Evolutionary conservation across 2,888 invertebrate genomes (phyloP).

Genomic region (Ramazzottius varieornatus): DNA sequence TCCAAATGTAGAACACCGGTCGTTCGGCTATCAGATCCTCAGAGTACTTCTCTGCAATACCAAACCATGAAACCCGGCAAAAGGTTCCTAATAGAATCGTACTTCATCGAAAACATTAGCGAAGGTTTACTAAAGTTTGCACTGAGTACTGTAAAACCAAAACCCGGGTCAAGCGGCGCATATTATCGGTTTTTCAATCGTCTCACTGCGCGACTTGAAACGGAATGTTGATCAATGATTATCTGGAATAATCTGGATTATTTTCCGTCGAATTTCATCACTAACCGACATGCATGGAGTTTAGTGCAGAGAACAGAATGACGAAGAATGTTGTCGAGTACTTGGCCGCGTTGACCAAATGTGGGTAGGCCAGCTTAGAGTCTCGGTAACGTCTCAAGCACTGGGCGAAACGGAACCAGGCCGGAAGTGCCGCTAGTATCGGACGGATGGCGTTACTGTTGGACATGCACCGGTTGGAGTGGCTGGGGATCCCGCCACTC

Average conservation of each 20-base stretch:
- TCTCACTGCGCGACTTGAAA: too few relatives aligned
- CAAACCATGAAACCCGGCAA: too few relatives aligned
- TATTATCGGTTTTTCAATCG: too few relatives aligned
- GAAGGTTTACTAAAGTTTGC: too few relatives aligned
- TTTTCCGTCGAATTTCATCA: not conserved
- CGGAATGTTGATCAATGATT: too few relatives aligned
- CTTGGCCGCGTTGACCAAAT: slow-evolving; percentile 88
- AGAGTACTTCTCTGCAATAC: not conserved
- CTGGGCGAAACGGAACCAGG: slow-evolving; percentile 92
- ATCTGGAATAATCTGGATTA: too few relatives aligned
- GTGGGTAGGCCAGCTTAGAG: slow-evolving; percentile 71
- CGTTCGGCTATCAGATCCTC: slow-evolving; percentile 26
- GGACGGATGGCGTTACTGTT: slow-evolving; percentile 50
- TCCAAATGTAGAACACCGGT: slow-evolving; percentile 68
- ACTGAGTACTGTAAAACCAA: too few relatives aligned
- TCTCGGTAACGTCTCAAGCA: slow-evolving; percentile 82
- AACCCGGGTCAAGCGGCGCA: too few relatives aligned
- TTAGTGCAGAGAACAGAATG: slow-evolving; percentile 49
- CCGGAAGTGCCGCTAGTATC: slow-evolving; percentile 67
- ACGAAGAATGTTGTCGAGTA: slow-evolving; percentile 91
- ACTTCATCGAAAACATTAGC: too few relatives aligned
- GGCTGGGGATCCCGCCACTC: not conserved
- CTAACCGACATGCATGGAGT: slow-evolving; percentile 2
- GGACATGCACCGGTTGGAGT: slow-evolving; percentile 35
- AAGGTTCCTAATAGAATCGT: too few relatives aligned